phyloP scores from a whole-genome alignment of 2,113 vertebrate species.

The Caranx melampygus region DNA sequence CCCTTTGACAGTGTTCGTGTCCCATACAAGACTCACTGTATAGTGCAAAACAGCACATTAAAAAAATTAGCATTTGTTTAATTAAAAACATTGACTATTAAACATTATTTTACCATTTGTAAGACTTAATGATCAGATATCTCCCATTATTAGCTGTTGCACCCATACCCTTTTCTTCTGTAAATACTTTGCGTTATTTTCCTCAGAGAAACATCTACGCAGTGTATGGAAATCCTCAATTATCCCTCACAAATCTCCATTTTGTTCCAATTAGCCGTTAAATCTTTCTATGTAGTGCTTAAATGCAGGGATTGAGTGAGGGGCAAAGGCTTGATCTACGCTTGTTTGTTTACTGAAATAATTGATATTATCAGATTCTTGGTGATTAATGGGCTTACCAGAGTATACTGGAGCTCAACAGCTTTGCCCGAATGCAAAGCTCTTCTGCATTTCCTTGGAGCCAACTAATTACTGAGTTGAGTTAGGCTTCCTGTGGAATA shows the following conservation, averaged over 20 bases:
- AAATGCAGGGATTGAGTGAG: conserved; percentile 66
- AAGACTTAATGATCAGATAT: not conserved
- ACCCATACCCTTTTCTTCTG: not conserved
- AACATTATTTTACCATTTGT: not conserved
- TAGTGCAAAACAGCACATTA: conserved; percentile 1
- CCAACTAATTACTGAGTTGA: conserved; percentile 62
- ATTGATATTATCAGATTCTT: conserved; percentile 78
- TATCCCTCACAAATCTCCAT: conserved; percentile 69
- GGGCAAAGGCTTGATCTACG: conserved; percentile 65
- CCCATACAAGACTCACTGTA: not conserved
- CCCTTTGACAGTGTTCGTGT: not conserved
- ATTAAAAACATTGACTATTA: not conserved
- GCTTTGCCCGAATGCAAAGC: conserved; percentile 64
- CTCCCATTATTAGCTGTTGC: not conserved
- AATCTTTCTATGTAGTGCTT: conserved; percentile 66
- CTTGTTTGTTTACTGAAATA: conserved; percentile 77
- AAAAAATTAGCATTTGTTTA: not conserved
- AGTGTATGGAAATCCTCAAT: conserved; percentile 58
- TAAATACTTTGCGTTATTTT: conserved; percentile 19
- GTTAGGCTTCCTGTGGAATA: conserved; percentile 26
- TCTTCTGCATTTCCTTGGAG: conserved; percentile 59
- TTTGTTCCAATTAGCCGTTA: conserved; percentile 76
- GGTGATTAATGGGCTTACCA: conserved; percentile 74
- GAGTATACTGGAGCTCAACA: conserved; percentile 59
- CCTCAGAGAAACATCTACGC: conserved; percentile 28